Conservation (phyloP, 2,113 vertebrate species). For the Odocoileus virginianus region DNA sequence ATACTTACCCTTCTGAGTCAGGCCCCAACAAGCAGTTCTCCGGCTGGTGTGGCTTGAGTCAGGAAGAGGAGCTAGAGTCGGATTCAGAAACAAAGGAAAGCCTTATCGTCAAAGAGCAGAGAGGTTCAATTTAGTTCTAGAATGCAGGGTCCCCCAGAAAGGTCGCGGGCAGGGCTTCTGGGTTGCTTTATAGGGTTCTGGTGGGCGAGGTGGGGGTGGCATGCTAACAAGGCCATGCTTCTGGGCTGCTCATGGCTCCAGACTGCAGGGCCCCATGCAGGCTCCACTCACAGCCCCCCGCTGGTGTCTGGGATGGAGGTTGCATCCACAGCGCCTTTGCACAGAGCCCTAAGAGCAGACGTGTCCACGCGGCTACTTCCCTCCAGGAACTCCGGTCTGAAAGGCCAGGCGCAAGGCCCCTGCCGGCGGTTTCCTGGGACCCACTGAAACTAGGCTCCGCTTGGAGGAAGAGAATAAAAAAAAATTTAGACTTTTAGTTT, state of each 20-base stretch:
- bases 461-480: not conserved
- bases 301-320: too few relatives aligned
- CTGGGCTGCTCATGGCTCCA: not conserved
- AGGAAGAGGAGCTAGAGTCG: rapidly evolving
- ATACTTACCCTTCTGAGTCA: not conserved
- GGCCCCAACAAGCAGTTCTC: not conserved
- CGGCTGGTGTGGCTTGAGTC: not conserved
- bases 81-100: not conserved
- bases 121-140: not conserved
- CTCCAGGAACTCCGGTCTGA: not conserved
- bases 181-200: not conserved
- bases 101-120: not conserved
- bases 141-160: rapidly evolving
- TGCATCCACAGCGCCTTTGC: rapidly evolving
- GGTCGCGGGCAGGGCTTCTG: rapidly evolving
- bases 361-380: not conserved
- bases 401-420: not conserved
- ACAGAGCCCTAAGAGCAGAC: rapidly evolving
- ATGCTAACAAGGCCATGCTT: not conserved
- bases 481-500: not conserved
- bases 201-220: rapidly evolving
- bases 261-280: not conserved
- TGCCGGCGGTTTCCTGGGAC: rapidly evolving
- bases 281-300: rapidly evolving
- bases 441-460: not conserved